Base-by-base conservation (phyloP, 2,113 vertebrate species). In the Larimichthys crocea region DNA sequence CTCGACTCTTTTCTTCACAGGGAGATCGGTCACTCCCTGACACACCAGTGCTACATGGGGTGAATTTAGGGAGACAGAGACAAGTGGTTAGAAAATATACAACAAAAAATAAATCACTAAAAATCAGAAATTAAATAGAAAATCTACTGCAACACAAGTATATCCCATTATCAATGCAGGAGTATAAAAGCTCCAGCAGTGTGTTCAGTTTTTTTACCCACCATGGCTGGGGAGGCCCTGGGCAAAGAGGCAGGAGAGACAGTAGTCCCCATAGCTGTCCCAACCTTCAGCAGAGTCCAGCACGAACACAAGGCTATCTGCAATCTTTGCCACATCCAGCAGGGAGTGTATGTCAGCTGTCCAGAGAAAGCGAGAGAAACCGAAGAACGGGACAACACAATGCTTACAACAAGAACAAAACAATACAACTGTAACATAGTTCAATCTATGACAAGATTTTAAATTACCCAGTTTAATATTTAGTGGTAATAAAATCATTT, bases 191-290 rank as follows among this genome's bases (percentile, higher is more conserved):
- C 20, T 74, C 4, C 16, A 61, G 63, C 10, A 19, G 4, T 24
- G 20, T 42, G 53, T 16, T 66, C 3, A 70, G 19, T 57, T 19
- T 52, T 14, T 15, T 12, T 12, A 70, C 96, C 95, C 88, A 99
- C 98, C 96, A 0, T 97, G 95, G 80, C 95, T 99, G 35, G 98
- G 97, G 62, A 99, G 96, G 3, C 98, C 98, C 82, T 99, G 98
- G 2, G 97, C 96, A 1, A 99, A 99, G 22, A 99, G 94, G 81
- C 97, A 97, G 80, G 98, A 98, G 11, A 99, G 96, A 88, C 96
- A 97, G 84, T 97, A 93, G 10, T 99, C 97, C 26, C 98, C 98
- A 1, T 95, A 93, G 16, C 89, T 95, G 90, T 99, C 98, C 98
- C 97, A 99, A 44, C 96, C 98, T 69, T 97, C 97, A 4, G 85